Evolutionary conservation across 2,888 invertebrate genomes (phyloP).

Genomic region (Dione juno): DNA sequence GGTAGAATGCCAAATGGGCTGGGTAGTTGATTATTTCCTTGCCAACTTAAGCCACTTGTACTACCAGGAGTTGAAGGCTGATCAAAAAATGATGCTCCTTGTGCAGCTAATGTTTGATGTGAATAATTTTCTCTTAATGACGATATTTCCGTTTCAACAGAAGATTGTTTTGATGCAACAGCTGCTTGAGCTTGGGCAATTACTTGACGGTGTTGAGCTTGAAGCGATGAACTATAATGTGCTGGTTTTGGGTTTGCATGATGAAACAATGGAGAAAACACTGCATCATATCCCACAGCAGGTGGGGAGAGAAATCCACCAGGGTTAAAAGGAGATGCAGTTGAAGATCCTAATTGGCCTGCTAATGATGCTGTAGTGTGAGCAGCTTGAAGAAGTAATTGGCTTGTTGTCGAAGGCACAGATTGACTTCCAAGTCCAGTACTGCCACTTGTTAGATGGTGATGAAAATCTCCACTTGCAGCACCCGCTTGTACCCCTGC

Average conservation of each 20-base stretch:
- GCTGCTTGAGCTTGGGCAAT: slow-evolving; percentile 83
- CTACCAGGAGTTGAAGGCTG: slow-evolving; percentile 83
- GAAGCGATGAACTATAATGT: slow-evolving; percentile 86
- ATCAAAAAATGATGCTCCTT: slow-evolving; percentile 87
- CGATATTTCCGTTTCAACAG: slow-evolving; percentile 83
- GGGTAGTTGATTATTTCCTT: slow-evolving; percentile 87
- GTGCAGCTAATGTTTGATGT: slow-evolving; percentile 83
- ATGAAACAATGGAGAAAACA: slow-evolving; percentile 92
- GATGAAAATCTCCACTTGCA: slow-evolving; percentile 87
- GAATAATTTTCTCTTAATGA: slow-evolving; percentile 84
- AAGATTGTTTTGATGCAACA: slow-evolving; percentile 82
- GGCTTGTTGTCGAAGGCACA: slow-evolving; percentile 86
- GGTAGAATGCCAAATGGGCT: slow-evolving; percentile 91
- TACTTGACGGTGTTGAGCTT: slow-evolving; percentile 87
- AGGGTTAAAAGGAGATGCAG: slow-evolving; percentile 87
- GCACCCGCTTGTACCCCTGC: slow-evolving; percentile 88
- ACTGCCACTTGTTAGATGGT: slow-evolving; percentile 85
- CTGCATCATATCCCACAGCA: slow-evolving; percentile 90
- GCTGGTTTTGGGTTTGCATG: slow-evolving; percentile 90
- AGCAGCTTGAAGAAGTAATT: slow-evolving; percentile 86
- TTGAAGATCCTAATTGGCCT: slow-evolving; percentile 85
- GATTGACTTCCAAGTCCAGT: slow-evolving; percentile 80
- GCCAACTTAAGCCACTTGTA: slow-evolving; percentile 86
- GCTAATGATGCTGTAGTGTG: slow-evolving; percentile 85
- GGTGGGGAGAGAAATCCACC: slow-evolving; percentile 90